Base-by-base conservation (phyloP, 2,888 invertebrate species). In the Myopa tessellatipennis region DNA sequence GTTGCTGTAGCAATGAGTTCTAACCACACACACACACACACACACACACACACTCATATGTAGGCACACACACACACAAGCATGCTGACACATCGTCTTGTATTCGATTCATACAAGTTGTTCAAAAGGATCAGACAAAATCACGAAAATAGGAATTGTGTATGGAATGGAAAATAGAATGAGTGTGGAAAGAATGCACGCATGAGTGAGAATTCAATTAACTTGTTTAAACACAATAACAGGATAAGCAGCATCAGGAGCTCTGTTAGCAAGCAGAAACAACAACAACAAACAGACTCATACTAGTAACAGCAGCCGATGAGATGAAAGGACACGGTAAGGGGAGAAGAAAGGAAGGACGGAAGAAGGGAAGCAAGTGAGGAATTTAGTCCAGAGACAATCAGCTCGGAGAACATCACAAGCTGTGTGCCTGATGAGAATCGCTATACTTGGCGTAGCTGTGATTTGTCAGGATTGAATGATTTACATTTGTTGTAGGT, bases 181-280 rank as follows among this genome's bases (percentile, higher is more conserved):
- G 40, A 68, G 68, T 40, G 68, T 68, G 45, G 18, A 68, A 68
- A 68, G 68, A 40, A 18, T 67, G 16, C 6, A 68, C 18, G 50
- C 18, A 50, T 40, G 68, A 45, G 18, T 68, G 68, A 50, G 18
- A 68, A 68, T 68, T 68, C 68, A 68, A 68, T 68, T 40, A 68
- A 68, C 45, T 68, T 68, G 45, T 68, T 68, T 68, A 38, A 68
- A 26, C 26, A 26, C 26, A 26, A 26, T 26, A 40, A 38, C 40
- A n/a, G 4, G 40, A 3, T 16, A 38, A 45, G n/a, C 68, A 68
- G 68, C 18, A 8, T 0, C 18, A 45, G 8, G 1, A 61, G 5
- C 61, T 26, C 58, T 58, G 18, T 52, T 14, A 14, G 52, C 58
- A n/a, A 58, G n/a, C 18, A 26, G 26, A 26, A 26, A 2, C 26